Conservation (phyloP, 2,888 invertebrate genomes). For the Nomada goodeniana region DNA sequence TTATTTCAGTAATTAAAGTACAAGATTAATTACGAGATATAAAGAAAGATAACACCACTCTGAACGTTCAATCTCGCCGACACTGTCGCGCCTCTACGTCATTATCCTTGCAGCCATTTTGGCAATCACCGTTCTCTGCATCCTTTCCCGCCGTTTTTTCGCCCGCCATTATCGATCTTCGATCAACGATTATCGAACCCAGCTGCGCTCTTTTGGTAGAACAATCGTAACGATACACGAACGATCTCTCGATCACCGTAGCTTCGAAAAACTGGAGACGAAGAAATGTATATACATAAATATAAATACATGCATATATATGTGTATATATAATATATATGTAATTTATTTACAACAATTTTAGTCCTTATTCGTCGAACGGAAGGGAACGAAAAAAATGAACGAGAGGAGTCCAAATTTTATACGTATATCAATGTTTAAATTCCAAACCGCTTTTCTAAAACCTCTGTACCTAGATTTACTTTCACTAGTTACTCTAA, state of each 20-base stretch:
- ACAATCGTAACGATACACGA: too few relatives aligned
- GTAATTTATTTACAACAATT: too few relatives aligned
- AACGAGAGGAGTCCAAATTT: too few relatives aligned
- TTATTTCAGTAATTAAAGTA: conserved; percentile 63
- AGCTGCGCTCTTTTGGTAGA: conserved; percentile 11
- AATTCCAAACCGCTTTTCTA: too few relatives aligned
- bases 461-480: too few relatives aligned
- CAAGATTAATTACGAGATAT: conserved; percentile 54
- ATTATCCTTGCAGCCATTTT: conserved; percentile 51
- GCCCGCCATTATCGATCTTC: conserved; percentile 2
- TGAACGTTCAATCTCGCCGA: conserved; percentile 47
- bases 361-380: too few relatives aligned
- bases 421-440: too few relatives aligned
- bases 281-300: too few relatives aligned
- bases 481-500: too few relatives aligned
- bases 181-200: conserved; percentile 6
- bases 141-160: conserved; percentile 41
- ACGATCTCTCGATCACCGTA: not conserved
- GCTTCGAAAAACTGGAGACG: not conserved
- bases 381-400: too few relatives aligned
- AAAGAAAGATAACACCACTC: conserved; percentile 26
- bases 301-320: too few relatives aligned
- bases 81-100: conserved; percentile 46
- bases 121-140: conserved; percentile 35
- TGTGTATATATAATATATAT: too few relatives aligned